Conservation (phyloP, 2,113 vertebrate genomes). For the Phaethon lepturus region DNA sequence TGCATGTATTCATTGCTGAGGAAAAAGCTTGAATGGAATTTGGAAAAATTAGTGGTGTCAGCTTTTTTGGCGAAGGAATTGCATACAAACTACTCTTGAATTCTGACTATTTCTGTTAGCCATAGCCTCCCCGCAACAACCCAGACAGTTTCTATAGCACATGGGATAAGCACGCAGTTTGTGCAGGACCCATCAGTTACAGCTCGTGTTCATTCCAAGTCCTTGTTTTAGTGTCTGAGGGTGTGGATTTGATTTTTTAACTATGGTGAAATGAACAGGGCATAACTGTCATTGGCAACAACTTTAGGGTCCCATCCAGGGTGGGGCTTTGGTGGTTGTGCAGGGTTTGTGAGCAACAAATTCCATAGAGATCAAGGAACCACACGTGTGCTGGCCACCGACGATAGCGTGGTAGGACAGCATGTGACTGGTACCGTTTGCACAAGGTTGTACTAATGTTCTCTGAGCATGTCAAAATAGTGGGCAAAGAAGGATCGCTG, state of each 20-base stretch:
- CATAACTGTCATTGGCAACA: not conserved
- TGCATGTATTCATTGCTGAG: not conserved
- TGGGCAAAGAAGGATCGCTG: not conserved
- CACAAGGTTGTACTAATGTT: not conserved
- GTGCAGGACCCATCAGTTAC: not conserved
- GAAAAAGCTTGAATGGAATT: not conserved
- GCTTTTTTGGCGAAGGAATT: not conserved
- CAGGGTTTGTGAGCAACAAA: not conserved
- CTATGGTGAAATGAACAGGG: not conserved
- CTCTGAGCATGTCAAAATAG: not conserved
- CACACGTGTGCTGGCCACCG: not conserved
- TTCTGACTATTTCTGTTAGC: not conserved
- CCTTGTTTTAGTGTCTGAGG: not conserved
- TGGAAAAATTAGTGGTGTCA: not conserved
- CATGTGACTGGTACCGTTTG: rapidly evolving
- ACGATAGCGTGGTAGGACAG: not conserved
- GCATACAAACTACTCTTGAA: not conserved
- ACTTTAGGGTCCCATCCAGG: not conserved
- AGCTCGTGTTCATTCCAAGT: not conserved
- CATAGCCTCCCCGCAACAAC: not conserved
- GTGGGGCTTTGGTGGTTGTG: not conserved
- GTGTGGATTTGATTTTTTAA: not conserved
- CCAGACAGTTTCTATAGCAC: not conserved
- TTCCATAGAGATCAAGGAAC: not conserved
- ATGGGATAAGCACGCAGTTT: not conserved